Evolutionary conservation across 2,113 vertebrate species (phyloP).

Genomic region (Furnarius figulus): DNA sequence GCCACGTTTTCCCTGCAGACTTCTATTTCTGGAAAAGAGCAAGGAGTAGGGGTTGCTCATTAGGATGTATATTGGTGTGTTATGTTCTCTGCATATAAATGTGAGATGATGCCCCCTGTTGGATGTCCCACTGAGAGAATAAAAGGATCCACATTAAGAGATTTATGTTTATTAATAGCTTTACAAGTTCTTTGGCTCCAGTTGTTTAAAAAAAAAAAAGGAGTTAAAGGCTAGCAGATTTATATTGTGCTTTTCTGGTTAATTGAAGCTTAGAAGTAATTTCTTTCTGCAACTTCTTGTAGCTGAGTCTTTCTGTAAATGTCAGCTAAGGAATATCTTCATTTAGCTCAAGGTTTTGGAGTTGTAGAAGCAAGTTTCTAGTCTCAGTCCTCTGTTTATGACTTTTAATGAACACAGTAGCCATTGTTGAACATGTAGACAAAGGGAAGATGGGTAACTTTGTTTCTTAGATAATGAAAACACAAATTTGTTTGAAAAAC

Average conservation of each 20-base stretch:
- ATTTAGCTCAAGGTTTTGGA: not conserved
- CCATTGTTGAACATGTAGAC: not conserved
- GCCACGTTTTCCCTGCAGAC: not conserved
- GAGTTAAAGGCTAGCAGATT: not conserved
- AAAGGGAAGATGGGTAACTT: not conserved
- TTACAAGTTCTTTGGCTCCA: conserved; percentile 1
- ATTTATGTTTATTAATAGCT: conserved; percentile 10
- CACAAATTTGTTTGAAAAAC: not conserved
- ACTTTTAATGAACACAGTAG: not conserved
- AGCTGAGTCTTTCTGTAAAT: not conserved
- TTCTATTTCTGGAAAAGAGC: conserved; percentile 15
- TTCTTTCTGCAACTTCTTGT: not conserved
- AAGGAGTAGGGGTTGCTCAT: not conserved
- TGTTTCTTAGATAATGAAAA: not conserved
- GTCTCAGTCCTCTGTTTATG: not conserved
- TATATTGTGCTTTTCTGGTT: not conserved
- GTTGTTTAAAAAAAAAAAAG: not conserved
- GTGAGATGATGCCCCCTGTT: conserved; percentile 15
- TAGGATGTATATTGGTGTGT: not conserved
- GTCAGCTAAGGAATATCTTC: not conserved
- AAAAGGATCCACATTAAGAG: conserved; percentile 20
- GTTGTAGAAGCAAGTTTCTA: not conserved
- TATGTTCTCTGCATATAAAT: not conserved
- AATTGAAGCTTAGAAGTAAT: not conserved
- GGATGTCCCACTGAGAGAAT: conserved; percentile 17